Conservation (phyloP, 2,113 vertebrate species). For the Cepphus grylle region DNA sequence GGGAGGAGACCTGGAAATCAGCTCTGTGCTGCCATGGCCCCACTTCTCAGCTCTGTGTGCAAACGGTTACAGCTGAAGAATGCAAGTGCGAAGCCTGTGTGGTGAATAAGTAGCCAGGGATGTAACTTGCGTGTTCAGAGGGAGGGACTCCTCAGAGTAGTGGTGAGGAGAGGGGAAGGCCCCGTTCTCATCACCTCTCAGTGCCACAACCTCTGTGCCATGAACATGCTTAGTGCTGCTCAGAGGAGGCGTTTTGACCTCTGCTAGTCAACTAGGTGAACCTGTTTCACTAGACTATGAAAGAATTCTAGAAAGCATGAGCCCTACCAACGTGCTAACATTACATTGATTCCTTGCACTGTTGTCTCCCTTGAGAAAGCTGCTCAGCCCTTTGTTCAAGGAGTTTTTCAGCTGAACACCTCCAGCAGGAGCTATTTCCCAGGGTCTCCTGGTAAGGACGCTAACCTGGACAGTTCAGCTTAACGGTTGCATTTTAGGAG, state of each 20-base stretch:
- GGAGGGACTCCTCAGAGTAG: not conserved
- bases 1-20: not conserved
- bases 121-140: not conserved
- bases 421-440: not conserved
- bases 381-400: not conserved
- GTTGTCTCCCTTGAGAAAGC: not conserved
- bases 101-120: not conserved
- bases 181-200: not conserved
- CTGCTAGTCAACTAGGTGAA: not conserved
- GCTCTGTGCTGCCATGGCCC: constrained; percentile 25
- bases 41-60: not conserved
- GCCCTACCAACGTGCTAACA: not conserved
- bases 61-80: not conserved
- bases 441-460: not conserved
- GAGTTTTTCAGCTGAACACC: not conserved
- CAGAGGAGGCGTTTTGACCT: not conserved
- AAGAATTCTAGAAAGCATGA: not conserved
- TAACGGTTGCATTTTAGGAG: not conserved
- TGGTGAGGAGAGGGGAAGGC: not conserved
- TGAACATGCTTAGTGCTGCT: constrained; percentile 18
- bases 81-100: not conserved
- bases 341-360: not conserved
- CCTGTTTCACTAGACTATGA: not conserved
- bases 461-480: not conserved
- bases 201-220: constrained; percentile 23